phyloP scores from a whole-genome alignment of 2,113 vertebrate species.

The Cyprinodon tularosa region DNA sequence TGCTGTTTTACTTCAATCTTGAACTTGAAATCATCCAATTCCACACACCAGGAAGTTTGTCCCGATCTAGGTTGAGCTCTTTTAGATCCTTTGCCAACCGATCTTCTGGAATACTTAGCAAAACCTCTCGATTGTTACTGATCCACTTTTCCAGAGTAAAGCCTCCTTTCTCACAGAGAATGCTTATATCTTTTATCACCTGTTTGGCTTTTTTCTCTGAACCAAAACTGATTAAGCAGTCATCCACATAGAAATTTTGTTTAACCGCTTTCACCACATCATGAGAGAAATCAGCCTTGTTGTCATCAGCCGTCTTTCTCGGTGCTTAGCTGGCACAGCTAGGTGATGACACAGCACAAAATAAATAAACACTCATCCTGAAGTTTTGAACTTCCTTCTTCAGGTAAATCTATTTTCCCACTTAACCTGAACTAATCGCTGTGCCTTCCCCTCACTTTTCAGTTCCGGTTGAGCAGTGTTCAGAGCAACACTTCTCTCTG shows the following conservation, averaged over 20 bases:
- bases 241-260: no score
- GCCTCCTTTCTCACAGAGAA: neutral
- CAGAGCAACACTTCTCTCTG: no score
- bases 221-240: neutral
- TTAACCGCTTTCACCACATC: no score
- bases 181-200: no score
- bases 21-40: neutral
- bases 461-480: no score
- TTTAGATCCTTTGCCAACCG: neutral
- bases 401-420: neutral
- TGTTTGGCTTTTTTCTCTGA: neutral
- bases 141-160: neutral
- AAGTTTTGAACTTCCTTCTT: neutral
- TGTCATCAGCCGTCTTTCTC: no score
- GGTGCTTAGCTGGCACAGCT: no score
- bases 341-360: no score
- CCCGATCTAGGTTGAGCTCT: neutral
- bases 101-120: neutral
- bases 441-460: no score
- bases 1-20: neutral
- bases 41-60: neutral
- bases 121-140: neutral
- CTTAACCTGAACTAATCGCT: no score
- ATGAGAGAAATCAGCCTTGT: no score
- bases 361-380: no score